Base-by-base conservation (phyloP, 2,888 invertebrate genomes). In the Phyto melanocephala region DNA sequence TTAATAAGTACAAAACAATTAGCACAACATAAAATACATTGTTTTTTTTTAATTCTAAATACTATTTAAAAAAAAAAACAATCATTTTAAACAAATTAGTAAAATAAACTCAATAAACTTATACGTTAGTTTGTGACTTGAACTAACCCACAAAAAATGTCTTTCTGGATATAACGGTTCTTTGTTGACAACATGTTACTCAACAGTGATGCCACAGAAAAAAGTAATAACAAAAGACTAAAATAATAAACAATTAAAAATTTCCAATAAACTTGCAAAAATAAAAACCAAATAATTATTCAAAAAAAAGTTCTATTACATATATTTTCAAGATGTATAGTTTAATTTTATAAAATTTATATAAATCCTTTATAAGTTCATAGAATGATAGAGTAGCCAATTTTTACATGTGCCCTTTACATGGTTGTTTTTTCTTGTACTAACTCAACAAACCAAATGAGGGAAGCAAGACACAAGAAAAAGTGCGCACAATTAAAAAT, bases 91-190 rank as follows among this genome's bases (percentile, higher is more conserved):
- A n/a, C n/a, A n/a, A n/a, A n/a, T n/a, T n/a, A n/a, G 4, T 6
- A 28, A 28, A 6, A 28, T 28, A 28, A 5, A 28, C 28, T 5
- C 3, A 28, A 28, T 28, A 28, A 28, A 28, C 28, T 5, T 5
- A 28, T 28, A 5, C 6, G 28, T 28, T 5, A 28, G 6, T 28
- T 6, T 28, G 3, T 6, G 6, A 3, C 28, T 40, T 40, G 2
- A n/a, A 42, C 42, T 40, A 50, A 45, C 47, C 42, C 45, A 56
- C 17, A 20, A 65, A 67, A 47, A 74, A 45, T 52, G 42, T n/a
- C 35, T 45, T 68, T 42, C 54, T 65, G 24, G 47, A 82, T 56
- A 82, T 82, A 82, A 82, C 81, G 81, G 81, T 82, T 82, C 78
- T 62, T 56, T 60, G 68, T 70, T 80, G 80, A 75, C 74, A 75